These are phyloP conservation scores for Eleginops maclovinus DNA, from an alignment of 2,113 vertebrate genomes.

Conservation along the genomic window DNA sequence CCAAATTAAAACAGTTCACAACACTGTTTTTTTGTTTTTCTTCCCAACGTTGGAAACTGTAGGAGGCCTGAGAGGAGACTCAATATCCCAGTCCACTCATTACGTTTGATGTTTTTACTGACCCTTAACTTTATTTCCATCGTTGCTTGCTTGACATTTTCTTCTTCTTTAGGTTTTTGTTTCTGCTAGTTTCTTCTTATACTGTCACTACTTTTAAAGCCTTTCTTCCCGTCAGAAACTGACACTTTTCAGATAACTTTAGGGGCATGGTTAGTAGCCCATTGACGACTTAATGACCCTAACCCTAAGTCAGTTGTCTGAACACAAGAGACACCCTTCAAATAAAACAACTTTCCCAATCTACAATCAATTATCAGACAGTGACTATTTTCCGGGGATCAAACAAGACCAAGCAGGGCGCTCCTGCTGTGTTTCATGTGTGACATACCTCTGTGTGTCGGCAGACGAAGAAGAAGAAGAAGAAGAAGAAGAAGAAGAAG, in stretches of 20 bases:
- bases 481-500: not conserved
- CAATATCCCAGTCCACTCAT: slow-evolving; percentile 10
- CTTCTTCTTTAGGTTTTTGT: slow-evolving; percentile 2
- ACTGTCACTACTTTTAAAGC: not conserved
- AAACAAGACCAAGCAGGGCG: not conserved
- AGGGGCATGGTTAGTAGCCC: not conserved
- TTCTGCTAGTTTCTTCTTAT: not conserved
- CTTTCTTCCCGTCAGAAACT: not conserved
- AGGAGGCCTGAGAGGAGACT: slow-evolving; percentile 18
- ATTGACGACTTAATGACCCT: not conserved
- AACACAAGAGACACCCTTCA: not conserved
- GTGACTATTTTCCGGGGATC: not conserved
- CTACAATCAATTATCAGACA: not conserved
- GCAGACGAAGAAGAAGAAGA: not conserved
- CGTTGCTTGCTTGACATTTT: not conserved
- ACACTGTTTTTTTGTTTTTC: slow-evolving; percentile 46
- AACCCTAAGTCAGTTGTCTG: not conserved
- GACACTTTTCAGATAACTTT: not conserved
- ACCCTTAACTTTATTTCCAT: not conserved
- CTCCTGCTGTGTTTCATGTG: not conserved
- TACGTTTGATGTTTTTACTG: slow-evolving; percentile 53
- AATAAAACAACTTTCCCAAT: not conserved
- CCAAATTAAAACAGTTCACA: slow-evolving; percentile 57
- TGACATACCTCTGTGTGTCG: not conserved
- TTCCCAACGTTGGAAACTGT: slow-evolving; percentile 45